Percentiles rank a stretch among this genome's conserved stretches.
phyloP scores from a whole-genome alignment of 1,140 invertebrate species.

The Aphaenogaster rudis region DNA sequence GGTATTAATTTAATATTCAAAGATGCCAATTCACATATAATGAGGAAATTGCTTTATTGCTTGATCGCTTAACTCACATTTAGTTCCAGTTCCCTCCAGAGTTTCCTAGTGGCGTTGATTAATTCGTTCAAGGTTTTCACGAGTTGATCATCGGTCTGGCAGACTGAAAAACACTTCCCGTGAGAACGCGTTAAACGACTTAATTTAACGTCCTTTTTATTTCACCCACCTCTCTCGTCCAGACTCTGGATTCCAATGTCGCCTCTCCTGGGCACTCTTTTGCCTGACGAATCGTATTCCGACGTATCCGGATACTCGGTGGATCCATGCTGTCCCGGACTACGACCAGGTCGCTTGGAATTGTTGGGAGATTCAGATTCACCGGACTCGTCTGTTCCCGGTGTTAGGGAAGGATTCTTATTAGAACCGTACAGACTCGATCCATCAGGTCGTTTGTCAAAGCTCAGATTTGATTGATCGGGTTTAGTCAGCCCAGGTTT shows the following conservation, averaged over 20 bases:
- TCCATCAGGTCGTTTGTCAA: not conserved
- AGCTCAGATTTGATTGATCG: not conserved
- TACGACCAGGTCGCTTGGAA: not conserved
- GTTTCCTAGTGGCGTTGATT: constrained; percentile 90
- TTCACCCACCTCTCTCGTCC: constrained; percentile 89
- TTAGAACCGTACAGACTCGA: not conserved
- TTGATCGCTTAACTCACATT: constrained; percentile 71
- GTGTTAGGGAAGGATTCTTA: not conserved
- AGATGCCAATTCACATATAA: not conserved
- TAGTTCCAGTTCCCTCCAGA: constrained; percentile 75
- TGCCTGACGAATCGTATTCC: constrained; percentile 12
- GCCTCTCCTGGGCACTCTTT: constrained; percentile 87
- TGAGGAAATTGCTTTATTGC: not conserved
- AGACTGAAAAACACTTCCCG: constrained; percentile 83
- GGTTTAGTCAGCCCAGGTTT: not conserved
- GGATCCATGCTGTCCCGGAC: not conserved
- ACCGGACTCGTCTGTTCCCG: not conserved
- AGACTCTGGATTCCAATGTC: constrained; percentile 92
- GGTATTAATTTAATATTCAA: constrained; percentile 1
- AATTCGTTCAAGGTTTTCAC: constrained; percentile 91
- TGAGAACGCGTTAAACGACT: constrained; percentile 13
- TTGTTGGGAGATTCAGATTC: not conserved
- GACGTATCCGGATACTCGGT: constrained; percentile 2
- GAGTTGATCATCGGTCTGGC: constrained; percentile 88
- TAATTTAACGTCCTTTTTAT: not conserved